These are phyloP conservation scores for Trichomalopsis sarcophagae DNA, from an alignment of 1,140 invertebrate species.

Conservation along the genomic window DNA sequence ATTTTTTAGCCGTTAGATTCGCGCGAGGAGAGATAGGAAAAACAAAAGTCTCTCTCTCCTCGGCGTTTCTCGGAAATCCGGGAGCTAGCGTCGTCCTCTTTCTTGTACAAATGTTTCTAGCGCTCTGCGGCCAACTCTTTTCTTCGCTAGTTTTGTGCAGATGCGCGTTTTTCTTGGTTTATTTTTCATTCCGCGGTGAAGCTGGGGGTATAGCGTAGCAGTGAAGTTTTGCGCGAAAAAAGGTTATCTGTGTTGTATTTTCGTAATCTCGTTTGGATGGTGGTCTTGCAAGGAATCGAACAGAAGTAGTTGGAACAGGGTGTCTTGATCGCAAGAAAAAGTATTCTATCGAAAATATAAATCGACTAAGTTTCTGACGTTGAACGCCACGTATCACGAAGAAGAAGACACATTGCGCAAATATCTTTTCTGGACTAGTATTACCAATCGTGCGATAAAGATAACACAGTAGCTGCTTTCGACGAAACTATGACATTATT, in stretches of 20 bases:
- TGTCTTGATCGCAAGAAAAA: too few relatives aligned
- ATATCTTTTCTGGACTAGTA: too few relatives aligned
- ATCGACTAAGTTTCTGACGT: too few relatives aligned
- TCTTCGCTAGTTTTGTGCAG: neutral
- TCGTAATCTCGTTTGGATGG: too few relatives aligned
- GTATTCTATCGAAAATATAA: too few relatives aligned
- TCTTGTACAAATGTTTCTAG: conserved; percentile 6
- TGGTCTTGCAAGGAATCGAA: too few relatives aligned
- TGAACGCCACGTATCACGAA: too few relatives aligned
- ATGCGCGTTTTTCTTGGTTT: neutral
- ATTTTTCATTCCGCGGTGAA: neutral
- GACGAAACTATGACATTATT: neutral
- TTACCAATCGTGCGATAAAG: too few relatives aligned
- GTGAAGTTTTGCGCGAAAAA: neutral
- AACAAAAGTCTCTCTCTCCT: conserved; percentile 1
- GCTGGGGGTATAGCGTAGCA: neutral
- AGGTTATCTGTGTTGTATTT: neutral
- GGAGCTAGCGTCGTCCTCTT: neutral
- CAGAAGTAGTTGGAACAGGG: too few relatives aligned
- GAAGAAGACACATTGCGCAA: too few relatives aligned
- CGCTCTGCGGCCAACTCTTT: neutral
- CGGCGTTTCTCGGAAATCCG: neutral
- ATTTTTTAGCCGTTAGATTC: conserved; percentile 34
- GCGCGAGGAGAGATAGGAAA: neutral
- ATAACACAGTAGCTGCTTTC: too few relatives aligned